Evolutionary conservation across 1,140 invertebrate species (phyloP).

Genomic region (Coptotermes formosanus): DNA sequence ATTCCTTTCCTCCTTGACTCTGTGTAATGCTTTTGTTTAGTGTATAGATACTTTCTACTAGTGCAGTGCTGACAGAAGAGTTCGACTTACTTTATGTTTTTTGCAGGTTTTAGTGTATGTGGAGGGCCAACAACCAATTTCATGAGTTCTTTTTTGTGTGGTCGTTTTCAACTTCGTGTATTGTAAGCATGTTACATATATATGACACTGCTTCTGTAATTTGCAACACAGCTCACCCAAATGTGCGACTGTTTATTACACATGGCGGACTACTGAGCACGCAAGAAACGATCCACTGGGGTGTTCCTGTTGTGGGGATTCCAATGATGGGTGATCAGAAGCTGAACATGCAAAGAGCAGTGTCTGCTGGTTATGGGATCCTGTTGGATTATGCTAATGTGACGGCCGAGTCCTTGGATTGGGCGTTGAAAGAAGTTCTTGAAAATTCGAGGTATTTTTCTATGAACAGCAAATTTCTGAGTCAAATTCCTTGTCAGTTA

Average conservation of each 20-base stretch:
- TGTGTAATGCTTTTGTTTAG: no score
- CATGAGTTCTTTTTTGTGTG: no score
- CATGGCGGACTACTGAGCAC: constrained; percentile 50
- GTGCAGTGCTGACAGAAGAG: no score
- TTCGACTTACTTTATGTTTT: no score
- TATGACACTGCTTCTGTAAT: neutral
- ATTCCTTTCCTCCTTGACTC: no score
- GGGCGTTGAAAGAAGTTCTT: constrained; percentile 18
- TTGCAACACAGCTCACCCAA: constrained; percentile 40
- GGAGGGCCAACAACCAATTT: no score
- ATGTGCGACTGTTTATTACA: constrained; percentile 44
- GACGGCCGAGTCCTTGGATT: constrained; percentile 21
- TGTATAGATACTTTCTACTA: no score
- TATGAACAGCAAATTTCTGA: neutral
- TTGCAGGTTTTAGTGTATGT: no score
- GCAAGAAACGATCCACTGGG: constrained; percentile 43
- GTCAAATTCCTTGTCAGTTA: no score
- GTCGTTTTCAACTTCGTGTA: no score
- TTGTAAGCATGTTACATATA: no score
- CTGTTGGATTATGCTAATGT: constrained; percentile 18
- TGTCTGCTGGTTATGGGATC: neutral
- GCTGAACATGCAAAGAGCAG: constrained; percentile 32
- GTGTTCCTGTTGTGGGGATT: constrained; percentile 39
- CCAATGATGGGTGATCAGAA: constrained; percentile 48
- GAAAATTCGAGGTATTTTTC: constrained; percentile 24